Base-by-base conservation (phyloP, 2,888 invertebrate genomes). In the Andrena camellia region DNA sequence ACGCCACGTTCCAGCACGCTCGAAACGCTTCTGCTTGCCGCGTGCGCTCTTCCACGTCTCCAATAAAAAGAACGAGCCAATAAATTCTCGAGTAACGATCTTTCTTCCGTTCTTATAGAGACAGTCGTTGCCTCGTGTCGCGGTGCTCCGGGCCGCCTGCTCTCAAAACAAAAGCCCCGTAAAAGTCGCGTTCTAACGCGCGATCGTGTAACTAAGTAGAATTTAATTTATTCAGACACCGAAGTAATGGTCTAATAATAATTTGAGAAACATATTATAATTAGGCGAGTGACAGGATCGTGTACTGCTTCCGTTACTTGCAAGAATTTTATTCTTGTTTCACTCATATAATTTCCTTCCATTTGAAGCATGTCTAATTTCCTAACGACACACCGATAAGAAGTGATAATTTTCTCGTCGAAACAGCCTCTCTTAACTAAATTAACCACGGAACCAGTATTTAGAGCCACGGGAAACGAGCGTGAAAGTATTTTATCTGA, bases 1-100 rank as follows among this genome's bases (percentile, higher is more conserved):
- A 75, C 68, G 31, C 63, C 23, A 52, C 35, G 35, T 66, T 33
- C 29, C 31, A 42, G 20, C 48, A 59, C 42, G 63, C 68, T 57
- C 48, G 23, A 70, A 64, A 20, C 62, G 68, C 35, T 54, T 67
- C 29, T 52, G 20, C 23, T 60, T 23, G 13, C n/a, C 13, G 10
- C 54, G 57, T 13, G 10, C 60, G 26, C 17, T 20, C n/a, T 50
- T 62, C 54, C 26, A 33, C 33, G n/a, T 42, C 52, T 64, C 54
- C 62, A 31, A 69, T 77, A 69, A 81, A 83, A 76, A n/a, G 68
- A 72, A 83, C 83, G 76, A 73, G 63, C 72, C 81, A 66, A 83
- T 77, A 77, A 83, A 83, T 81, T 73, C 69, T 7, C 54, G 60
- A 57, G 81, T 81, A 83, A 83, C 83, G 81, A 81, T 72, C 83